These are phyloP conservation scores for Vultur gryphus DNA, from an alignment of 2,797 vertebrate genomes.

Conservation along the genomic window DNA sequence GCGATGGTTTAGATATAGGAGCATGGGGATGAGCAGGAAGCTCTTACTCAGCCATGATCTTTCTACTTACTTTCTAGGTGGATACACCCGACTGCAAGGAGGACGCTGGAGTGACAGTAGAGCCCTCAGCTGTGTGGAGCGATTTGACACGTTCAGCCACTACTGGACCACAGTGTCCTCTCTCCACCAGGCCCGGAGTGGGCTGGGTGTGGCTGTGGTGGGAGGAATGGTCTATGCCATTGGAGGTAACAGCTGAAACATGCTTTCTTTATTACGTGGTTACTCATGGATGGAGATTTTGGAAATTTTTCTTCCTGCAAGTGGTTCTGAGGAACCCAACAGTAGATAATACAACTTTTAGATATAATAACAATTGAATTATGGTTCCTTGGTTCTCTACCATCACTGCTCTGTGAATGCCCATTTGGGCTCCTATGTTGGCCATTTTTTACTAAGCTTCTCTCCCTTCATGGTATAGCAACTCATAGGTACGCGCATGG, in stretches of 20 bases:
- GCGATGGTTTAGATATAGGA: background rate
- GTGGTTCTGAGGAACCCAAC: background rate
- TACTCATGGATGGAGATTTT: background rate
- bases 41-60: background rate
- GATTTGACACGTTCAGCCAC: conserved; percentile 97
- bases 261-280: background rate
- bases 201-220: conserved; percentile 88
- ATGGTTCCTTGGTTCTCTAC: background rate
- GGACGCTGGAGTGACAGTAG: conserved; percentile 96
- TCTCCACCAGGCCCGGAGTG: conserved; percentile 93
- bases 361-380: background rate
- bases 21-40: background rate
- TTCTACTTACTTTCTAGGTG: conserved; percentile 76
- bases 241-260: conserved; percentile 82
- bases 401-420: background rate
- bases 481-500: background rate
- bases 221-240: conserved; percentile 97
- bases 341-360: background rate
- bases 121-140: conserved; percentile 93
- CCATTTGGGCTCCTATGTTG: background rate
- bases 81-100: conserved; percentile 93
- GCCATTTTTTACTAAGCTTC: background rate
- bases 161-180: conserved; percentile 98
- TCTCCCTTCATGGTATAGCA: background rate
- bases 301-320: background rate